Base-by-base conservation (phyloP, 2,797 vertebrate genomes). In the Leucoraja ocellata region DNA sequence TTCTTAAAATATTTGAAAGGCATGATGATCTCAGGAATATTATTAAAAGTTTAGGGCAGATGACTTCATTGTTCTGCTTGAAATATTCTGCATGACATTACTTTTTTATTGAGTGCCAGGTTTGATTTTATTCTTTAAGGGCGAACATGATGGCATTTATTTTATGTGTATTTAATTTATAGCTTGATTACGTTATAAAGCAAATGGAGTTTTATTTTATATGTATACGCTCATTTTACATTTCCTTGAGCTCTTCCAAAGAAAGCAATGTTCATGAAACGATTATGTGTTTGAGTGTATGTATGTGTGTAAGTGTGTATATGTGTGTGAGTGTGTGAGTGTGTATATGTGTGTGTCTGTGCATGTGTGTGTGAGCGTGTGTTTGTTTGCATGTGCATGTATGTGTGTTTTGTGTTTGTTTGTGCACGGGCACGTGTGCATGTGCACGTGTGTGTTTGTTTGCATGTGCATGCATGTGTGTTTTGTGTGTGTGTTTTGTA, bases 1-100 rank as follows among this genome's bases (percentile, higher is more conserved):
- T 88, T 61, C 16, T 39, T 88, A 68, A 88, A 68, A 68, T 68
- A 92, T 76, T 92, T 39, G 46, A 76, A 92, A 74, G 39, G 13
- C 68, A 25, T n/a, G 76, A 92, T 28, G 8, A 58, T 92, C 58
- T 46, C 90, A 76, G 11, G 13, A 54, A 74, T 92, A 74, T 76
- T 92, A 5, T 76, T 28, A n/a, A 54, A 74, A 21, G 1, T 88
- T 36, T 23, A 71, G 25, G 6, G 14, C 1, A 58, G n/a, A 68
- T 39, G 18, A 71, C 39, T 91, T 9, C 25, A 28, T 54, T 91
- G 28, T 91, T 36, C 63, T 21, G 7, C 28, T n/a, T 32, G n/a
- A 14, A 1, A 10, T 68, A 8, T 68, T 68, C 7, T 68, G 32
- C 2, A n/a, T 78, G n/a, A 21, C 2, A 65, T 16, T 32, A 88